These are phyloP conservation scores for Tribolium freemani DNA, from an alignment of 2,888 invertebrate genomes.

Conservation along the genomic window DNA sequence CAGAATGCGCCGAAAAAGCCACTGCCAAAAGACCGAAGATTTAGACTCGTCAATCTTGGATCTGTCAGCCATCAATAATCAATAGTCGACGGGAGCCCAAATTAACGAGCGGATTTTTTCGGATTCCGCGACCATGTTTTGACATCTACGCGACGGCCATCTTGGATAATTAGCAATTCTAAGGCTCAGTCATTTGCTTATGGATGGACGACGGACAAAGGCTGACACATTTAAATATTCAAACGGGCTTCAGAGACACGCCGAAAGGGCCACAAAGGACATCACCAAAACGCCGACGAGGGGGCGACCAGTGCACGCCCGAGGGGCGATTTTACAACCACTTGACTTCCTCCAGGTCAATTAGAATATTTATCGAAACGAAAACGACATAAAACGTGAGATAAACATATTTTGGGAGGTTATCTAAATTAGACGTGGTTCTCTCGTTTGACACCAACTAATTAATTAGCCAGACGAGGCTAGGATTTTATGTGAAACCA, in stretches of 20 bases:
- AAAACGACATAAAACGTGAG: background rate
- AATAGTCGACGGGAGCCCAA: conserved; percentile 49
- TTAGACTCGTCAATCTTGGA: conserved; percentile 64
- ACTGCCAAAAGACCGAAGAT: conserved; percentile 59
- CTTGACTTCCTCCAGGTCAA: background rate
- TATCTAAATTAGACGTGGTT: background rate
- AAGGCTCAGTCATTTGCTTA: conserved; percentile 65
- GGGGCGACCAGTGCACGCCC: background rate
- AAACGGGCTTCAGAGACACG: conserved; percentile 55
- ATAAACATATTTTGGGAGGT: background rate
- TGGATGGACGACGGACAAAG: conserved; percentile 63
- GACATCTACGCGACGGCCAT: conserved; percentile 55
- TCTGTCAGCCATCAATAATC: conserved; percentile 67
- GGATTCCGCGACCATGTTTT: conserved; percentile 51
- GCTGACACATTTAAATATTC: conserved; percentile 67
- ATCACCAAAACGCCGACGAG: background rate
- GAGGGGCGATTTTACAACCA: background rate
- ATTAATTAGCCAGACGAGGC: background rate
- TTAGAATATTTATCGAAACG: background rate
- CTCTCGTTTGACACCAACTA: background rate
- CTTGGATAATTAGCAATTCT: conserved; percentile 66
- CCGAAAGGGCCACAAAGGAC: conserved; percentile 1
- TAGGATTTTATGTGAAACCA: no score
- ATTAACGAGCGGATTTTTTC: conserved; percentile 62
- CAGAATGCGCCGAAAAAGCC: conserved; percentile 35